Base-by-base conservation (phyloP, 2,888 invertebrate genomes). In the Aproaerema taeniolella region DNA sequence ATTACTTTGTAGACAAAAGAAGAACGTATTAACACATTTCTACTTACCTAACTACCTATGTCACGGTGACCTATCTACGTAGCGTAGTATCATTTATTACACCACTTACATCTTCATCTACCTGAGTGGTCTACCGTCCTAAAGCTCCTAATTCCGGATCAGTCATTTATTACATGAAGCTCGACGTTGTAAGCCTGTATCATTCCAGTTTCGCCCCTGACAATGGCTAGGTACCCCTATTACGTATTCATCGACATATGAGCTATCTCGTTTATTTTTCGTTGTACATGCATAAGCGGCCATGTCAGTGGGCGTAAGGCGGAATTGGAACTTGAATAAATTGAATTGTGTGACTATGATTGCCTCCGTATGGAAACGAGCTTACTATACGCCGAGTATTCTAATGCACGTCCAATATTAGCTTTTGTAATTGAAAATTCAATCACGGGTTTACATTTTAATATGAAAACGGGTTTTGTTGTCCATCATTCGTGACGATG, bases 241-340 rank as follows among this genome's bases (percentile, higher is more conserved):
- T 52, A 55, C 47, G 45, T 58, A 75, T 78, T 75, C 72, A 75
- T 72, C 55, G 63, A 63, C 59, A 64, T 65, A 62, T 59, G 61
- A 58, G 62, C 51, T 56, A 60, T 67, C 39, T 55, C 58, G 67
- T 76, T 76, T 75, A 70, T 72, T 73, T 74, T 72, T 73, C 53
- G 53, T 43, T 70, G 62, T 61, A 56, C 66, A 70, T 60, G 57
- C 67, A 71, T 67, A 64, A 68, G 61, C 61, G 61, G 57, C 54
- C 57, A 55, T 57, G 58, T 63, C 53, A n/a, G 72, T 72, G 64
- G 70, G 73, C 70, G 70, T 67, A 55, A 69, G 59, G 52, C 61
- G 64, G 73, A 70, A 72, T 71, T 68, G 70, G 66, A 67, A 67
- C 62, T 64, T 63, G 73, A 73, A 76, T 76, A 74, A 73, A 79